Evolutionary conservation across 2,888 invertebrate genomes (phyloP), one percentile per base, ranked within the genome.

Genomic region (Ophion ellenae): DNA sequence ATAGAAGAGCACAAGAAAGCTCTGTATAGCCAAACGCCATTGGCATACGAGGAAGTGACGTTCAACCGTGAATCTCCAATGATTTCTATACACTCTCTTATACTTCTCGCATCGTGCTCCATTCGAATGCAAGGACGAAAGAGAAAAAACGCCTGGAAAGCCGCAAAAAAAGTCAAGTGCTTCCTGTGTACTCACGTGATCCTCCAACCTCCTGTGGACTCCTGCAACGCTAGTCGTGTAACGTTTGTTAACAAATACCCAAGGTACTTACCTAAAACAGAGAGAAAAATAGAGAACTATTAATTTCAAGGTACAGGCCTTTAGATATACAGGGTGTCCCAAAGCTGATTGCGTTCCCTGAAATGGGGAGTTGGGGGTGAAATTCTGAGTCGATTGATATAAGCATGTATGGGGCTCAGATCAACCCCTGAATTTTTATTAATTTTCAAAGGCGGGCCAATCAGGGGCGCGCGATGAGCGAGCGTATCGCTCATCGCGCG

Each of bases 231-330:
- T 45, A 53, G 24, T 53, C 64, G 24, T 69, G 9, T 32, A 40
- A 24, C 47, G 24, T 57, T 69, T 61, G 24, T 14, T 24, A 20
- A 17, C n/a, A 69, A 80, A 73, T 32, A 63, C 69, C 45, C 80
- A 28, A 69, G 82, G 81, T 87, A 89, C 89, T 89, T 89, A 89
- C 89, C 89, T 89, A 74, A 82, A 89, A 88, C 87, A 87, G 24
- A 84, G 57, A 81, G 76, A 71, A 77, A 76, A 47, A 73, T 45
- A 69, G 2, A 28, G 32, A 76, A 74, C 59, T 32, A 61, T 82
- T 79, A 36, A 57, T 59, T 20, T 14, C 28, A 45, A 64, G 17
- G 53, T 67, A 2, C 66, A 28, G 0, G 6, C 9, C 24, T 11
- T n/a, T 69, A 45, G 14, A 20, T 10, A n/a, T 45, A 5, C 0